Percentiles rank a stretch among this genome's conserved stretches.
phyloP scores from a whole-genome alignment of 2,797 vertebrate species.

The Bradypodion pumilum region DNA sequence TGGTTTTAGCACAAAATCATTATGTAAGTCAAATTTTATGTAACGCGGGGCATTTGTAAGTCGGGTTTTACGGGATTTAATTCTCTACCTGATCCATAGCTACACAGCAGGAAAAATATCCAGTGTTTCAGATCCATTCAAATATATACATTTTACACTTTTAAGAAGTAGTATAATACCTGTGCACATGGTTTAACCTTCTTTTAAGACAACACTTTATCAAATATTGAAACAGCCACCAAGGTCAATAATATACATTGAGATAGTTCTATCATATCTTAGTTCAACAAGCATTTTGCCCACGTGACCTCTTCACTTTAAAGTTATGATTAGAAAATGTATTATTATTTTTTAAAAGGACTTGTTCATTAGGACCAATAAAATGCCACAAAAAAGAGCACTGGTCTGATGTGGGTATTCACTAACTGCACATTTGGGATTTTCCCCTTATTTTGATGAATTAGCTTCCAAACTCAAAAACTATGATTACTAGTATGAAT shows the following conservation, averaged over 20 bases:
- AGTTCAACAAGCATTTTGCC: not conserved
- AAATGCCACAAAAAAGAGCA: too few species aligned
- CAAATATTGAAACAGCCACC: conserved; percentile 17
- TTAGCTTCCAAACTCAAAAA: not conserved
- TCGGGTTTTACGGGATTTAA: too few species aligned
- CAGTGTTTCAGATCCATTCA: conserved; percentile 58
- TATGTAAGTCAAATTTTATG: too few species aligned
- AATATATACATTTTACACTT: conserved; percentile 23
- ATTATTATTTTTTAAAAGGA: too few species aligned
- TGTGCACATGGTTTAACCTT: not conserved
- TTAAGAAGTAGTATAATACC: not conserved
- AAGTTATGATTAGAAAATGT: not conserved
- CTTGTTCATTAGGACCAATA: too few species aligned
- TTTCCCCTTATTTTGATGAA: not conserved
- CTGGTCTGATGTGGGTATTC: too few species aligned
- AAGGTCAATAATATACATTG: conserved; percentile 16
- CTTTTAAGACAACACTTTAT: conserved; percentile 13
- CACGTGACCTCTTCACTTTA: not conserved
- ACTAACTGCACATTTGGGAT: not conserved
- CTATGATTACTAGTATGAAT: not conserved
- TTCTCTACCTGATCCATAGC: not conserved
- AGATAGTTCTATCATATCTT: not conserved
- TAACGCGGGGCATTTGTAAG: too few species aligned
- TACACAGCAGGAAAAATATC: conserved; percentile 41
- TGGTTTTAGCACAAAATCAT: too few species aligned